phyloP scores from a whole-genome alignment of 2,888 invertebrate species.

The Drosophila antonietae region DNA sequence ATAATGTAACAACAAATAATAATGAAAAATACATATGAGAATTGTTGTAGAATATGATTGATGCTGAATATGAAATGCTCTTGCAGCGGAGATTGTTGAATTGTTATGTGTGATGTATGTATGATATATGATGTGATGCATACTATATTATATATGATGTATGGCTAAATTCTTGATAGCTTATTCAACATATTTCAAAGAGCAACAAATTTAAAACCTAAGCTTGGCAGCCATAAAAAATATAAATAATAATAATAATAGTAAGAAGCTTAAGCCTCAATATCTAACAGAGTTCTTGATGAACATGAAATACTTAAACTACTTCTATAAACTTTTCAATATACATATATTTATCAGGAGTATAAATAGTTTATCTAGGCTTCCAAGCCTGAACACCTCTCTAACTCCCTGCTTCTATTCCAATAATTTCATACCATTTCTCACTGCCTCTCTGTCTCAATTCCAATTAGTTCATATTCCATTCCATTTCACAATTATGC shows the following conservation, averaged over 20 bases:
- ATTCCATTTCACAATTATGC: neutral
- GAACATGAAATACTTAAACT: neutral
- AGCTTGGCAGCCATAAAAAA: no score
- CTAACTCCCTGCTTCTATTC: no score
- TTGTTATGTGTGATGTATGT: neutral
- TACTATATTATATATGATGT: neutral
- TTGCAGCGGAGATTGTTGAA: neutral
- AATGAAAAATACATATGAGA: slow-evolving; percentile 5
- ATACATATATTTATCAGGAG: no score
- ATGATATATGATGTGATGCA: neutral
- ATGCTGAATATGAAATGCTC: slow-evolving; percentile 5
- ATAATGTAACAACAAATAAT: slow-evolving; percentile 37
- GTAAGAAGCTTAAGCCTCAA: no score
- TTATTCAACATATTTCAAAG: no score
- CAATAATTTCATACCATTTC: no score
- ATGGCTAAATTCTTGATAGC: no score
- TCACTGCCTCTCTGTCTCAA: neutral
- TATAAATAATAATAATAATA: no score
- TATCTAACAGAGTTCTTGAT: neutral
- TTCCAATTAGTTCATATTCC: neutral
- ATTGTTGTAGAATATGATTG: neutral
- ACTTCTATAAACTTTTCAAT: neutral
- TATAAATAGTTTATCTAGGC: no score
- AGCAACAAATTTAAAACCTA: no score
- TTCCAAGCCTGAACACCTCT: no score